phyloP scores from a whole-genome alignment of 2,888 invertebrate genomes.

The Drosophila mayaguana region DNA sequence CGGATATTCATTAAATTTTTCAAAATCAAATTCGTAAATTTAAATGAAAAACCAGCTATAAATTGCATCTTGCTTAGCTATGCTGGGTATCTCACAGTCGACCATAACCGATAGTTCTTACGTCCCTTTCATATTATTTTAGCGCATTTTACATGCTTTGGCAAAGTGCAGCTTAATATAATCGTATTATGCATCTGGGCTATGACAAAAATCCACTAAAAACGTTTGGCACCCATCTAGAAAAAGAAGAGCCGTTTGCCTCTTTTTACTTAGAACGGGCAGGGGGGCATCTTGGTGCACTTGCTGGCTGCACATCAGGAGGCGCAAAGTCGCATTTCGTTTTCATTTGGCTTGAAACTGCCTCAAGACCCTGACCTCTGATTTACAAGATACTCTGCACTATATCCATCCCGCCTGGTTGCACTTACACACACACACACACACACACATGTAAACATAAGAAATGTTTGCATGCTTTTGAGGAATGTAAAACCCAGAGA shows the following conservation, averaged over 20 bases:
- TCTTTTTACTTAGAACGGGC: too few relatives aligned
- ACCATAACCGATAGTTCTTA: background rate
- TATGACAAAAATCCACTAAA: constrained; percentile 49
- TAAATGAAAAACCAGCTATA: too few relatives aligned
- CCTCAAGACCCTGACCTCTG: constrained; percentile 66
- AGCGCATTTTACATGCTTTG: constrained; percentile 28
- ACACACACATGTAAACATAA: constrained; percentile 1
- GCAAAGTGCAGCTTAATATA: constrained; percentile 61
- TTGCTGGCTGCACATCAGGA: constrained; percentile 9
- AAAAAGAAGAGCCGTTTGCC: constrained; percentile 16
- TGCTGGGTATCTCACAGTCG: constrained; percentile 16
- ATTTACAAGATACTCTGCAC: constrained; percentile 45
- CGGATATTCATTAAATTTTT: too few relatives aligned
- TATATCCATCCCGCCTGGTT: constrained; percentile 24
- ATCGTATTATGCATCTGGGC: constrained; percentile 57
- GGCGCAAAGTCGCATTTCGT: constrained; percentile 39
- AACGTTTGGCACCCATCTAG: constrained; percentile 37
- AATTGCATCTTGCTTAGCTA: background rate
- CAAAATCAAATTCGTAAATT: too few relatives aligned
- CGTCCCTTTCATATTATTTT: constrained; percentile 7
- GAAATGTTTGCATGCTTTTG: constrained; percentile 21
- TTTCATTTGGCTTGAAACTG: constrained; percentile 51
- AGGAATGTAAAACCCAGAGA: constrained; percentile 22
- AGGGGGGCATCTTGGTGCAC: constrained; percentile 5
- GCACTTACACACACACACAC: constrained; percentile 15